phyloP scores from a whole-genome alignment of 1,140 invertebrate species.

The Lycorma delicatula region DNA sequence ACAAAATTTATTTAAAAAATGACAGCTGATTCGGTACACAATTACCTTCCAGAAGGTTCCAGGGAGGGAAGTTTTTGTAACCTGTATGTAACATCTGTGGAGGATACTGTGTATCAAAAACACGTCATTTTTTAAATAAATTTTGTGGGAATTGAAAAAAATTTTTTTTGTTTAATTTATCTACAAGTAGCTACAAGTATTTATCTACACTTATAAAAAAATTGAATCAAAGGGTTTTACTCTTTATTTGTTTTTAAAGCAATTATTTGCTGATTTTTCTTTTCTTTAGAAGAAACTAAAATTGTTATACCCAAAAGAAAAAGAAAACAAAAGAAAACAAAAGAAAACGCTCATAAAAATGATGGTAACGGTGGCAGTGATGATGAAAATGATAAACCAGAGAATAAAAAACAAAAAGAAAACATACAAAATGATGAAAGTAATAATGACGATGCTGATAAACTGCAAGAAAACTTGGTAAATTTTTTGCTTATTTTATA shows the following conservation, averaged over 20 bases:
- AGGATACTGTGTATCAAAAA: no score
- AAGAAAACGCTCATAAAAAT: slow-evolving; percentile 21
- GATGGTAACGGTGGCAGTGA: slow-evolving; percentile 37
- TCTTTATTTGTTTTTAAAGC: not conserved
- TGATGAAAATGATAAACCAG: slow-evolving; percentile 36
- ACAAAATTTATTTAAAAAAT: no score
- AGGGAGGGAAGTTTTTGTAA: no score
- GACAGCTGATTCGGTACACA: no score
- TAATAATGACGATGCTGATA: slow-evolving; percentile 26
- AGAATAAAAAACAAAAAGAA: slow-evolving; percentile 38
- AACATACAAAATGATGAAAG: slow-evolving; percentile 26
- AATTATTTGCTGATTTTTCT: not conserved
- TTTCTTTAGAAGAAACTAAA: slow-evolving; percentile 35
- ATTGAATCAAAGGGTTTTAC: not conserved
- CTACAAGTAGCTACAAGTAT: no score
- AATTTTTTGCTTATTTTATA: slow-evolving; percentile 30
- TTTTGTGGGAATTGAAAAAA: not conserved
- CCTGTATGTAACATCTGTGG: no score
- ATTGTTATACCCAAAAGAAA: slow-evolving; percentile 36
- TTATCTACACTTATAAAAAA: no score
- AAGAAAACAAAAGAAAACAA: slow-evolving; percentile 17
- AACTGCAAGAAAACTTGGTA: slow-evolving; percentile 20
- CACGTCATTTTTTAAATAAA: not conserved
- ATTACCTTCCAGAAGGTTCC: no score
- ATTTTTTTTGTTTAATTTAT: not conserved